Evolutionary conservation across 2,888 invertebrate genomes (phyloP).

Genomic region (Nymphalis urticae): DNA sequence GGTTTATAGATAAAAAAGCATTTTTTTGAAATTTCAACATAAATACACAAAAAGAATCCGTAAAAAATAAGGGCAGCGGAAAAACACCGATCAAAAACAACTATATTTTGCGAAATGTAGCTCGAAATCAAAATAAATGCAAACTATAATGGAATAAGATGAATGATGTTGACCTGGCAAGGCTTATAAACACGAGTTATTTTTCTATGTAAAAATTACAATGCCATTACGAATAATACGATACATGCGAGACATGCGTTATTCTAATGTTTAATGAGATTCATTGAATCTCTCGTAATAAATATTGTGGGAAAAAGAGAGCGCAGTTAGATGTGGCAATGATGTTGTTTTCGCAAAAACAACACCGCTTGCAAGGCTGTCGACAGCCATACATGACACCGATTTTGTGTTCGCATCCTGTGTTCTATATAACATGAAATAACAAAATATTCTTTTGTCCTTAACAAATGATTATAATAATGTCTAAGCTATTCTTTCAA

Average conservation of each 20-base stretch:
- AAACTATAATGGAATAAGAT: constrained; percentile 14
- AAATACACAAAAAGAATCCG: constrained; percentile 20
- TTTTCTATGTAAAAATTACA: constrained; percentile 22
- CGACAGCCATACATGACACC: constrained; percentile 46
- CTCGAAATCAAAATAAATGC: constrained; percentile 14
- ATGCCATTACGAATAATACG: constrained; percentile 24
- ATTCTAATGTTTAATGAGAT: constrained; percentile 13
- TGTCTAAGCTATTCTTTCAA: not conserved
- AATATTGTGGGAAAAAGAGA: constrained; percentile 43
- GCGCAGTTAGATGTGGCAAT: constrained; percentile 63
- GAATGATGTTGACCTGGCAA: constrained; percentile 19
- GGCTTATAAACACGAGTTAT: constrained; percentile 8
- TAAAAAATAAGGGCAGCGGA: constrained; percentile 11
- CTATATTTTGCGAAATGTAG: constrained; percentile 11
- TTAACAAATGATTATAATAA: not conserved
- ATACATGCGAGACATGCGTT: not conserved
- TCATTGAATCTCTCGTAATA: constrained; percentile 12
- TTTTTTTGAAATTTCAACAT: not conserved
- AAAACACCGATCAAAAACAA: constrained; percentile 11
- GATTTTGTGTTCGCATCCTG: constrained; percentile 47
- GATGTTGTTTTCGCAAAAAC: constrained; percentile 69
- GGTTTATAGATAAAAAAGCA: not conserved
- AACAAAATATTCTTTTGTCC: not conserved
- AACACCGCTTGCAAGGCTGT: constrained; percentile 70
- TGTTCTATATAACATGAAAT: constrained; percentile 24